Evolutionary conservation across 2,888 invertebrate genomes (phyloP).

Genomic region (Lochmaea crataegi): DNA sequence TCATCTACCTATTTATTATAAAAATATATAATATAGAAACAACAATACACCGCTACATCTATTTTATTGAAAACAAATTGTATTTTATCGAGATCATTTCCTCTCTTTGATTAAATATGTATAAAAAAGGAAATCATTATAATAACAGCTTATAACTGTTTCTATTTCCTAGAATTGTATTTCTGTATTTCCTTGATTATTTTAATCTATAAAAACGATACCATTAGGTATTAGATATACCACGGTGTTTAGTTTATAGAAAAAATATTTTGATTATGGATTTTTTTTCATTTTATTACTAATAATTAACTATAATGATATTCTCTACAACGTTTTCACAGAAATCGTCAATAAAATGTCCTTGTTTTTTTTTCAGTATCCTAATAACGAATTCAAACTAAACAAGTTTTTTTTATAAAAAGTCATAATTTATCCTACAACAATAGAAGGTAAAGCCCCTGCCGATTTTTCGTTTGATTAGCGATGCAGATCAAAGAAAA

Average conservation of each 20-base stretch:
- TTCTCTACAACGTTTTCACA: not conserved
- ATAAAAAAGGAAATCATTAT: constrained; percentile 6
- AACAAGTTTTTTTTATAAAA: not conserved
- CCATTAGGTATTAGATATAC: not conserved
- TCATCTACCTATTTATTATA: not conserved
- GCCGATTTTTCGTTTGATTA: no score
- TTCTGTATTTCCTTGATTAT: not conserved
- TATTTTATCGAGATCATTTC: constrained; percentile 3
- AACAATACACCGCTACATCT: not conserved
- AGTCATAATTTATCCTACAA: no score
- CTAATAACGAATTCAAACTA: not conserved
- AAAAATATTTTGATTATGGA: not conserved
- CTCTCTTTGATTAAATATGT: not conserved
- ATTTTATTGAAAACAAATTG: not conserved
- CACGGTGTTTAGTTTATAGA: not conserved
- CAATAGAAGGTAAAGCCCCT: no score
- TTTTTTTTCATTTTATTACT: not conserved
- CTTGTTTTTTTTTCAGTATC: not conserved
- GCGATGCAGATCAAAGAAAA: no score
- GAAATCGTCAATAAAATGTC: not conserved
- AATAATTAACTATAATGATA: not conserved
- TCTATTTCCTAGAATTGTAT: not conserved
- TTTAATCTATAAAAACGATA: not conserved
- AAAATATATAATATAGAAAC: no score
- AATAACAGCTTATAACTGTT: not conserved